A percentile compares a stretch with the other conserved stretches of the same genome.
Conservation (phyloP, 2,797 vertebrate genomes). For the Chloroceryle amazona region DNA sequence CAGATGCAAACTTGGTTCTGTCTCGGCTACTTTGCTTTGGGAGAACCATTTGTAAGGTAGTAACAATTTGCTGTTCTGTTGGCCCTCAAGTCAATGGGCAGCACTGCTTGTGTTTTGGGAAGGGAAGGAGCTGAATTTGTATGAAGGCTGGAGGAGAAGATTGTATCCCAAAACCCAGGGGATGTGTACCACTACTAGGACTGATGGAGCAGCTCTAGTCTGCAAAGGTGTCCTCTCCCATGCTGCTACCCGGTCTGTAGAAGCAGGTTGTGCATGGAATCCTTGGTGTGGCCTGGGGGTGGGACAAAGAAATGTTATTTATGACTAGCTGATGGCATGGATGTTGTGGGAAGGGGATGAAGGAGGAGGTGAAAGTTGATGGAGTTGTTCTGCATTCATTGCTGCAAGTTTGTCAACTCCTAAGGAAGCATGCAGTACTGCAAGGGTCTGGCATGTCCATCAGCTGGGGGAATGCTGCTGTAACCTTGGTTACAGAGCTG, state of each 20-base stretch:
- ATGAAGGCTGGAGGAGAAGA: neutral
- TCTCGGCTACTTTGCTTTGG: neutral
- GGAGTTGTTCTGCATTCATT: neutral
- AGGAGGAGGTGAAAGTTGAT: neutral
- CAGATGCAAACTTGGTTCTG: fast-evolving
- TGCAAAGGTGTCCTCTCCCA: neutral
- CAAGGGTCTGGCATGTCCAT: neutral
- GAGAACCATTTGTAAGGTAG: neutral
- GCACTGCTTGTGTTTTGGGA: fast-evolving
- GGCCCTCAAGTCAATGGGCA: neutral
- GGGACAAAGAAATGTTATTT: neutral
- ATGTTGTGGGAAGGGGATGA: neutral
- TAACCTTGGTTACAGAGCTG: neutral
- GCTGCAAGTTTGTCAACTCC: neutral
- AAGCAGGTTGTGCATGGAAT: neutral
- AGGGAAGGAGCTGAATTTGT: neutral
- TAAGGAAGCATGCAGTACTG: neutral
- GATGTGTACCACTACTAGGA: neutral
- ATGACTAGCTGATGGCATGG: neutral
- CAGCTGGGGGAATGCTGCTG: fast-evolving
- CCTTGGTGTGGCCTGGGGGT: neutral
- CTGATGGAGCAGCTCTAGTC: neutral
- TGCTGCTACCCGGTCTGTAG: fast-evolving
- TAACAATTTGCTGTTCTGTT: neutral
- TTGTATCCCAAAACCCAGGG: neutral